These are phyloP conservation scores for Steromphala cineraria DNA, from an alignment of 2,888 invertebrate genomes.

Conservation along the genomic window DNA sequence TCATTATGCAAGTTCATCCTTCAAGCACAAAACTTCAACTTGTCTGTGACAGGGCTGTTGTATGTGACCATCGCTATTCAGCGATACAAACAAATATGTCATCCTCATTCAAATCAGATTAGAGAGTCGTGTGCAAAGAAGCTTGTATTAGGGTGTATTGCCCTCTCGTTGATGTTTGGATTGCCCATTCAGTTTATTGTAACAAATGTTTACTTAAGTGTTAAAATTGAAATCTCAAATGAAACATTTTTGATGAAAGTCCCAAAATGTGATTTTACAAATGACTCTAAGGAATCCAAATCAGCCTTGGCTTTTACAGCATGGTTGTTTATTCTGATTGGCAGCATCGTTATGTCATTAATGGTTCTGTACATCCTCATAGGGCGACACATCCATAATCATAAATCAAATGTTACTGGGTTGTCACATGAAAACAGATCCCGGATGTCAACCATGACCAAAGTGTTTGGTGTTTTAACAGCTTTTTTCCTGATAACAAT, in stretches of 20 bases:
- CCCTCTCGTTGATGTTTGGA: not conserved
- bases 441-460: not conserved
- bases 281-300: not conserved
- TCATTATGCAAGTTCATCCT: too few species aligned
- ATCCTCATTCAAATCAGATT: too few species aligned
- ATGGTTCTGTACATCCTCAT: not conserved
- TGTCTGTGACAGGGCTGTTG: too few species aligned
- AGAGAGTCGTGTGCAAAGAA: not conserved
- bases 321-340: not conserved
- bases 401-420: not conserved
- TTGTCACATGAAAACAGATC: not conserved
- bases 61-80: not conserved
- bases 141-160: not conserved
- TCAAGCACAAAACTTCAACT: too few species aligned
- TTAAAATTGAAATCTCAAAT: not conserved
- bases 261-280: not conserved
- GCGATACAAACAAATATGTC: too few species aligned
- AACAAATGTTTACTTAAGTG: not conserved
- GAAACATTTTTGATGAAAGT: not conserved
- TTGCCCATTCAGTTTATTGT: not conserved
- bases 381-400: not conserved
- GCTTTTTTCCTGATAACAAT: not conserved
- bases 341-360: not conserved
- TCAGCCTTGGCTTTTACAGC: not conserved
- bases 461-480: not conserved